Percentiles rank a stretch among this genome's conserved stretches.
phyloP scores from a whole-genome alignment of 2,113 vertebrate species.

The Lynx canadensis region DNA sequence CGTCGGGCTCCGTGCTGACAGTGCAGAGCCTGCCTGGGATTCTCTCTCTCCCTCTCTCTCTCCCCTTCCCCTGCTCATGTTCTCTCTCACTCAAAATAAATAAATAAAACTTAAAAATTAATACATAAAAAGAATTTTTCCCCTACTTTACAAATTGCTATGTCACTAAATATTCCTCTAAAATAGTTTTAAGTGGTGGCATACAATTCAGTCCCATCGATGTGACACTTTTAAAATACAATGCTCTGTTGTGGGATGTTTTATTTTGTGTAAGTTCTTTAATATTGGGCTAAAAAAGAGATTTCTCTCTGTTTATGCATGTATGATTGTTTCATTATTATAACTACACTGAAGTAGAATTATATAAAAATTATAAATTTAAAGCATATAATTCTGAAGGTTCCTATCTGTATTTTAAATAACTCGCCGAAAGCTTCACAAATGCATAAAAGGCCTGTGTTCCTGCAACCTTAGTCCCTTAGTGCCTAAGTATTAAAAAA shows the following conservation, averaged over 20 bases:
- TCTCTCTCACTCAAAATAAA: too few relatives aligned
- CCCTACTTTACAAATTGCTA: not conserved
- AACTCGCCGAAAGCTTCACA: not conserved
- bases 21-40: too few relatives aligned
- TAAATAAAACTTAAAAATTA: too few relatives aligned
- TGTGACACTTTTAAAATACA: not conserved
- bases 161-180: not conserved
- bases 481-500: not conserved
- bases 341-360: constrained; percentile 8
- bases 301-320: not conserved
- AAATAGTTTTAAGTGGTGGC: constrained; percentile 27
- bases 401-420: constrained; percentile 11
- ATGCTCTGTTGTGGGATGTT: not conserved
- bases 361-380: constrained; percentile 12
- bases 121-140: not conserved
- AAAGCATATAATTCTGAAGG: constrained; percentile 2
- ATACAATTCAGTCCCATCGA: not conserved
- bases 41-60: too few relatives aligned
- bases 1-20: too few relatives aligned
- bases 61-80: too few relatives aligned
- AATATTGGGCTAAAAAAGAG: not conserved
- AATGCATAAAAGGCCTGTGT: not conserved
- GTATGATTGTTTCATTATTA: constrained; percentile 38
- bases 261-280: constrained; percentile 8
- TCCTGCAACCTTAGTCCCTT: not conserved